Evolutionary conservation across 2,797 vertebrate species (phyloP), one percentile per base, ranked within the genome.

Genomic region (Leucoraja ocellata): DNA sequence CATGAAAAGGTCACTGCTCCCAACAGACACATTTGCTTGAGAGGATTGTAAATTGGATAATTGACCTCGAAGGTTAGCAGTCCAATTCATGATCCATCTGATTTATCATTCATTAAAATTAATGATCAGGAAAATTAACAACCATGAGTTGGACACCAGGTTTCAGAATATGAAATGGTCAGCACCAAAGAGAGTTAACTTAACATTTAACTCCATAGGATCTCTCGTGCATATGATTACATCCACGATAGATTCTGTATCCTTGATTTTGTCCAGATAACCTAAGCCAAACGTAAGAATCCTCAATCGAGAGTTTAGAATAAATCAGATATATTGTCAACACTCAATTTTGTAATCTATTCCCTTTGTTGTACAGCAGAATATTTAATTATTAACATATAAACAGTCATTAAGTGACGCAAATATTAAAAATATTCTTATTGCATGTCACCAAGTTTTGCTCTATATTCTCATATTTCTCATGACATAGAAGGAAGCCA

Each of bases 1-100:
- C 84, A 18, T 88, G 61, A 18, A 63, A 86, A 65, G 58, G 28
- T 86, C 58, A n/a, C 58, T 16, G 28, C n/a, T 88, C 28, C 28
- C 28, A 65, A 68, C 16, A 21, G 18, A 63, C 14, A 88, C 61
- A 0, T 16, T 88, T 13, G 11, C 84, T 88, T 63, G 1, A 88
- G n/a, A 65, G 61, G 61, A 88, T 58, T 83, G 46, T 11, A 88
- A 18, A 65, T 88, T 88, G 58, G 83, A 88, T 63, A 88, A 32
- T 65, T 65, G 83, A 88, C 61, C 61, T 88, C 28, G n/a, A 14
- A 36, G 77, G 77, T 78, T 36, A 78, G 25, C 77, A n/a, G 77
- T 36, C 32, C 77, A 78, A 78, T 36, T 78, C 32, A 36, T 78
- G 77, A 36, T 32, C 77, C 10, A 36, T 36, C 77, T n/a, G 32